Conservation (phyloP, 1,140 invertebrate genomes). For the Sarcophaga peregrina region DNA sequence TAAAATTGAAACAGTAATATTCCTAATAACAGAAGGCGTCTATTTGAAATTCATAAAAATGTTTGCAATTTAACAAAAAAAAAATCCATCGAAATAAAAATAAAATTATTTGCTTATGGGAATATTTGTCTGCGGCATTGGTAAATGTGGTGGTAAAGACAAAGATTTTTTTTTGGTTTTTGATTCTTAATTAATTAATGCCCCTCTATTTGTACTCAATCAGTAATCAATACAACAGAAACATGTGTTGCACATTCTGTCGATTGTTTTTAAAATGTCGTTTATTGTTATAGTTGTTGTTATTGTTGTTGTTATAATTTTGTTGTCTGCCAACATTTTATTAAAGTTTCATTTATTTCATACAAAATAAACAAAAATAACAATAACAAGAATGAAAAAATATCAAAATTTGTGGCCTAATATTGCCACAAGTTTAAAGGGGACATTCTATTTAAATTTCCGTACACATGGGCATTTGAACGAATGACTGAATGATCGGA, state of each 20-base stretch:
- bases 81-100: no score
- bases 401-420: not conserved
- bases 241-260: slow-evolving; percentile 4
- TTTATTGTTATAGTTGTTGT: not conserved
- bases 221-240: slow-evolving; percentile 12
- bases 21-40: slow-evolving; percentile 3
- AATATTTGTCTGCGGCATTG: not conserved
- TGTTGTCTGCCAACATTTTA: not conserved
- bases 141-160: no score
- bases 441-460: not conserved
- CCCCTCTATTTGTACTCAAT: slow-evolving; percentile 14
- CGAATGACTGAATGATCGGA: not conserved
- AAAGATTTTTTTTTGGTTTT: not conserved
- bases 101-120: not conserved
- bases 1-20: not conserved
- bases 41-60: not conserved
- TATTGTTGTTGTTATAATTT: slow-evolving; percentile 8
- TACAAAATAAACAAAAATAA: no score
- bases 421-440: not conserved
- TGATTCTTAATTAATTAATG: slow-evolving; percentile 27
- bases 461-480: not conserved
- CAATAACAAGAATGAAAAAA: no score
- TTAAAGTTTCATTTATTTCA: not conserved
- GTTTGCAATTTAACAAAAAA: not conserved
- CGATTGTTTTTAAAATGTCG: not conserved